Percentiles rank a stretch among this genome's conserved stretches.
Conservation (phyloP, 2,888 invertebrate species). For the Ommatoiulus sabulosus region DNA sequence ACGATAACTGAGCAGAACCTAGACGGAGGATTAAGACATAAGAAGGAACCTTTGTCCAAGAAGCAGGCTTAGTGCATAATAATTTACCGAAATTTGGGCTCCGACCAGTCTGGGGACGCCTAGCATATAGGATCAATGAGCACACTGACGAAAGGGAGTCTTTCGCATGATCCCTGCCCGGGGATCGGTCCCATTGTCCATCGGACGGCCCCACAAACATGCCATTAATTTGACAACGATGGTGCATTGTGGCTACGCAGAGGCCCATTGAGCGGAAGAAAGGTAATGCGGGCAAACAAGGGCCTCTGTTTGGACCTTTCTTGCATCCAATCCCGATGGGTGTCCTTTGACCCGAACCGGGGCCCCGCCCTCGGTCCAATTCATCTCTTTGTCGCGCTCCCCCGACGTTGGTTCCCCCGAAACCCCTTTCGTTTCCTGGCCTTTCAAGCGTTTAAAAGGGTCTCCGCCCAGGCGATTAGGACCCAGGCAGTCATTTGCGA, state of each 20-base stretch:
- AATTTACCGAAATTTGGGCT: background rate
- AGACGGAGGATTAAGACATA: background rate
- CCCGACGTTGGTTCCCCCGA: background rate
- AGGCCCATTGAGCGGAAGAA: constrained; percentile 36
- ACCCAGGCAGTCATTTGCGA: background rate
- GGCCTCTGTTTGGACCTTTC: constrained; percentile 24
- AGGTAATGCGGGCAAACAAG: constrained; percentile 24
- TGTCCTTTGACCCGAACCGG: constrained; percentile 24
- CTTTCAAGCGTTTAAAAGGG: constrained; percentile 24
- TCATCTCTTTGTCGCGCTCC: background rate
- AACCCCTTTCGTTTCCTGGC: constrained; percentile 23
- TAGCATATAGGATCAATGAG: background rate
- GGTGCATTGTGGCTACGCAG: background rate
- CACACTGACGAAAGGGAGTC: background rate
- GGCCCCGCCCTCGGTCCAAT: background rate
- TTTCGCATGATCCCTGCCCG: background rate
- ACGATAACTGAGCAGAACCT: background rate
- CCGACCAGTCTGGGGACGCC: constrained; percentile 15
- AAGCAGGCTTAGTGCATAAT: background rate
- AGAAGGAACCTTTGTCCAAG: background rate
- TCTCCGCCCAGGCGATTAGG: constrained; percentile 24
- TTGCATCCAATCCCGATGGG: constrained; percentile 11
- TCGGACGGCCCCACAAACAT: background rate
- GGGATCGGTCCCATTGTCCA: background rate
- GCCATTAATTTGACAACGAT: constrained; percentile 35